Evolutionary conservation across 1,140 invertebrate species (phyloP), one percentile per base, ranked within the genome.

Genomic region (Zaprionus ornatus): DNA sequence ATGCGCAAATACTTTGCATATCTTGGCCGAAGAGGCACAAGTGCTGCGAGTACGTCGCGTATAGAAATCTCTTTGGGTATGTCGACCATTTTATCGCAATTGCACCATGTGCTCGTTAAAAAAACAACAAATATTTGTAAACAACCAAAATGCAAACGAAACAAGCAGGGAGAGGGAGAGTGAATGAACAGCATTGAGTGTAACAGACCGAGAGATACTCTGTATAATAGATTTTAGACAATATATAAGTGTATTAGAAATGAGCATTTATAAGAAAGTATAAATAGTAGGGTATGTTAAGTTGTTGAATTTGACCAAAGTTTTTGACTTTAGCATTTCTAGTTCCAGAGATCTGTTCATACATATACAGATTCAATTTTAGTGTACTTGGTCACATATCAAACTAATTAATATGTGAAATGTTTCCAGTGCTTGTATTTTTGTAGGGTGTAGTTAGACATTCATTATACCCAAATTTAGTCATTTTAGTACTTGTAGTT

Each of bases 1-100:
- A 90, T 85, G 86, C 81, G 86, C 82, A 90, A 90, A 90, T 90
- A 90, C 81, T 90, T 90, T 90, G 85, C 85, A 90, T 90, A 90
- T 85, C 79, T 72, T 50, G 45, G 45, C 3, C 19, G 19, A 23
- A 59, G 78, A 5, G 66, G 78, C 72, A 74, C 85, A 70, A 86
- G 77, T 65, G 76, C 62, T 42, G 9, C 19, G 45, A 10, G n/a
- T 45, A 1, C 45, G 12, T 1, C 10, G 37, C 15, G 37, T 6
- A 50, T 25, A 5, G 6, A 19, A 27, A 57, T 23, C 45, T 55
- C 23, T 15, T n/a, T 37, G 23, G 57, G 52, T 61, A 62, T 7
- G 7, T 70, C 72, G 23, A 35, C 40, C 27, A 57, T 56, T 57
- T 35, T 25, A 65, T 54, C 54, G 50, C 61, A 80, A 80, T 72